A percentile compares a stretch with the other conserved stretches of the same genome.
Conservation (phyloP, 2,888 invertebrate species). For the Eulithis prunata region DNA sequence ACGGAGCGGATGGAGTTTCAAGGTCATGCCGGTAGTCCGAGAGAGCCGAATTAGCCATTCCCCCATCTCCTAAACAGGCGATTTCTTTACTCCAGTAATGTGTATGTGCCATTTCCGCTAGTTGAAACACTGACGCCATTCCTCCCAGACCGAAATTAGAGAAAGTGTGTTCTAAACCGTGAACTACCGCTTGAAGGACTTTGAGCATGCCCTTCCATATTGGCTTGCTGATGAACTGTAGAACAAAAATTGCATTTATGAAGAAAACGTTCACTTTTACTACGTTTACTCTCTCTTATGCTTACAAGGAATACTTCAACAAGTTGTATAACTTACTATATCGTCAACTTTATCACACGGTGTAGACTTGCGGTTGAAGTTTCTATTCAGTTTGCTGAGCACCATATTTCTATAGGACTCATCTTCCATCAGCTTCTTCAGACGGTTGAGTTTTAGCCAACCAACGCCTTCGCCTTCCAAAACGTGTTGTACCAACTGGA, state of each 20-base stretch:
- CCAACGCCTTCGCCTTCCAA: slow-evolving; percentile 97
- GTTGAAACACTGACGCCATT: slow-evolving; percentile 98
- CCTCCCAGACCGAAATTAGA: slow-evolving; percentile 97
- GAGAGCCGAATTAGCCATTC: slow-evolving; percentile 72
- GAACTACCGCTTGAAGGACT: slow-evolving; percentile 93
- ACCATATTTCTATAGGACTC: slow-evolving; percentile 98
- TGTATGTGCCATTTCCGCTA: slow-evolving; percentile 99
- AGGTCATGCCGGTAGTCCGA: slow-evolving; percentile 64
- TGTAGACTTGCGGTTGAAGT: slow-evolving; percentile 95
- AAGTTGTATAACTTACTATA: slow-evolving; percentile 88
- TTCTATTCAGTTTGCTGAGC: slow-evolving; percentile 96
- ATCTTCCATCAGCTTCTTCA: slow-evolving; percentile 99
- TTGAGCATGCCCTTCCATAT: slow-evolving; percentile 99
- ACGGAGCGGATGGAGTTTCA: slow-evolving; percentile 74
- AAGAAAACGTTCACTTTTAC: too few species aligned
- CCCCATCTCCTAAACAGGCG: slow-evolving; percentile 78
- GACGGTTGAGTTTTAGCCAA: slow-evolving; percentile 96
- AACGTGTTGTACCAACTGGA: slow-evolving; percentile 90
- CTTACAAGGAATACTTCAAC: not conserved
- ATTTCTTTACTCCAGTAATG: slow-evolving; percentile 98
- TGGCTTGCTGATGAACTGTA: slow-evolving; percentile 93
- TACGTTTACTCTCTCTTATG: not conserved
- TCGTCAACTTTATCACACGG: slow-evolving; percentile 99
- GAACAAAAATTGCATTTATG: slow-evolving; percentile 28
- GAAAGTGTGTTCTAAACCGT: slow-evolving; percentile 96